A percentile compares a stretch with the other conserved stretches of the same genome.
Conservation (phyloP, 1,140 invertebrate species). For the Calycopis cecrops region DNA sequence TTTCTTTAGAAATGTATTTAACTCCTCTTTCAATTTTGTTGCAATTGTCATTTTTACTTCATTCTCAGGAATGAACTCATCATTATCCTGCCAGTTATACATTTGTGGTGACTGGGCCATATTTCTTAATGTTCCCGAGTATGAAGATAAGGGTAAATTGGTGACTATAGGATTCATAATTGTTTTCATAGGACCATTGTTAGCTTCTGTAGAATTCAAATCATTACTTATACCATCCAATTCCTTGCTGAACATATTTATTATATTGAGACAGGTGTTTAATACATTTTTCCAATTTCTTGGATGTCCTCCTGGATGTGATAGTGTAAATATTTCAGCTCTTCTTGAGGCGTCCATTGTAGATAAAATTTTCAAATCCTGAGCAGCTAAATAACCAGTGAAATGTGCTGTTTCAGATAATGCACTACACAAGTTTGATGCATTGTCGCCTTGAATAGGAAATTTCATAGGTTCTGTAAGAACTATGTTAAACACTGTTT, state of each 20-base stretch:
- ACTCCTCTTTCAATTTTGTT: conserved; percentile 49
- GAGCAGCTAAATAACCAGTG: conserved; percentile 81
- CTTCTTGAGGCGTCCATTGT: conserved; percentile 76
- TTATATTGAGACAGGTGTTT: conserved; percentile 75
- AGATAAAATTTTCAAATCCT: conserved; percentile 80
- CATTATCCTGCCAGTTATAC: conserved; percentile 46
- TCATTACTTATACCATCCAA: conserved; percentile 75
- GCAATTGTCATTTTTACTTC: conserved; percentile 57
- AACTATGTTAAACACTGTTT: conserved; percentile 80
- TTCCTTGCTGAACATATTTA: conserved; percentile 78
- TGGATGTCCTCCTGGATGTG: conserved; percentile 85
- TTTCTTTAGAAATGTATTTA: conserved; percentile 46
- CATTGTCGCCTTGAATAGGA: conserved; percentile 66
- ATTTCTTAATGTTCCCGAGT: conserved; percentile 57
- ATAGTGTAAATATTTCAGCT: conserved; percentile 80
- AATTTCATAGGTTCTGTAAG: conserved; percentile 81
- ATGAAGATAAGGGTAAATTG: conserved; percentile 42
- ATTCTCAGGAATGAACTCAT: too few species aligned
- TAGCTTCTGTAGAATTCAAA: conserved; percentile 43
- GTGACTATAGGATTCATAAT: conserved; percentile 27
- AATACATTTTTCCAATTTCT: conserved; percentile 86
- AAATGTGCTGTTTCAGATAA: conserved; percentile 78
- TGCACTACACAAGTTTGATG: conserved; percentile 71
- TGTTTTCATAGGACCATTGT: conserved; percentile 30
- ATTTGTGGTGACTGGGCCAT: conserved; percentile 60